Conservation (phyloP, 2,888 invertebrate genomes). For the Caenorhabditis sp. region DNA sequence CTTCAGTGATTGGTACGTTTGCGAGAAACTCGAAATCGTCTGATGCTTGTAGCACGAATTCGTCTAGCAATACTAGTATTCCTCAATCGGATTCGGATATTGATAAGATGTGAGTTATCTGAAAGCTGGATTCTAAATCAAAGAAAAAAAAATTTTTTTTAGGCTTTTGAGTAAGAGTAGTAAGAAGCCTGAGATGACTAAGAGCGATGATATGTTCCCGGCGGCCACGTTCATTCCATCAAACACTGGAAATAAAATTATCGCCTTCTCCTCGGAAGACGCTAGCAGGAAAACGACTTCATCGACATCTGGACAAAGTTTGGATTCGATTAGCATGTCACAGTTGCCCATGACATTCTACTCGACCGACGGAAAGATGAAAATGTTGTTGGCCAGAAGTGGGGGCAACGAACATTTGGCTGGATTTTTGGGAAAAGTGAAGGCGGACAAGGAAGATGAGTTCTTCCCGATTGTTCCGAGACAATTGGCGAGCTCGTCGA, state of each 20-base stretch:
- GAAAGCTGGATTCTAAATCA: not conserved
- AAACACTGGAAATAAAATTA: not conserved
- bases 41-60: not conserved
- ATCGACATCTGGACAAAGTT: not conserved
- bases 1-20: too few relatives aligned
- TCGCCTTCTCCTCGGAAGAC: not conserved
- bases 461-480: conserved; percentile 19
- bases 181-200: too few relatives aligned
- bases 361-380: conserved; percentile 18
- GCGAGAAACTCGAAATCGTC: too few relatives aligned
- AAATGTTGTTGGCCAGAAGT: conserved; percentile 12
- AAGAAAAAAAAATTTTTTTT: not conserved
- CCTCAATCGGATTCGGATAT: not conserved
- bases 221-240: not conserved
- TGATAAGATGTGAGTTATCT: not conserved
- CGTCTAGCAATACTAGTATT: not conserved
- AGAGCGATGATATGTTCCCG: not conserved
- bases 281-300: not conserved
- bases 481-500: conserved; percentile 12
- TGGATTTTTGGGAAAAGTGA: not conserved
- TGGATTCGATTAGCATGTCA: not conserved
- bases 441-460: conserved; percentile 3
- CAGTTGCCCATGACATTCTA: conserved; percentile 10
- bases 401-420: not conserved
- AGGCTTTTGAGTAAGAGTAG: not conserved